These are phyloP conservation scores for Poecile atricapillus DNA, from an alignment of 2,113 vertebrate genomes.

Conservation along the genomic window DNA sequence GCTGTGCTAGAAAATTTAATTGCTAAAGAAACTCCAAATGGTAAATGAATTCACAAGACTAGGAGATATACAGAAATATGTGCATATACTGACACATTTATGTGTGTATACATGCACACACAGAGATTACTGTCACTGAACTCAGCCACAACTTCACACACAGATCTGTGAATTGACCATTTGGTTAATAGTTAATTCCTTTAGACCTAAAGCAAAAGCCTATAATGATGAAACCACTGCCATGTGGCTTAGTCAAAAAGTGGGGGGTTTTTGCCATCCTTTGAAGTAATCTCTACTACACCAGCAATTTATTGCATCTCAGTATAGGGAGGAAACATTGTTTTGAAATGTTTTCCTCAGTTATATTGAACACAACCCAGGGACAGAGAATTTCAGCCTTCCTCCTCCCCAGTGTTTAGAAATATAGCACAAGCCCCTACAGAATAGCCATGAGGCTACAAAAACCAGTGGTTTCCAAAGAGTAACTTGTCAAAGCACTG, in stretches of 20 bases:
- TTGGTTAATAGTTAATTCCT: neutral
- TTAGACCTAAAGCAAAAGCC: neutral
- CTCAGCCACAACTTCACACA: neutral
- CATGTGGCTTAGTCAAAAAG: neutral
- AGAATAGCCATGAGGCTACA: neutral
- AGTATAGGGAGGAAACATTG: neutral
- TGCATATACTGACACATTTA: neutral
- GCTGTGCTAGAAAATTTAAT: neutral
- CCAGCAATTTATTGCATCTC: neutral
- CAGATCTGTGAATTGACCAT: neutral
- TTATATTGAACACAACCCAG: neutral
- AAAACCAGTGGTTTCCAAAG: neutral
- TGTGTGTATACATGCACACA: neutral
- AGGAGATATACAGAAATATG: neutral
- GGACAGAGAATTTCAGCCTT: neutral
- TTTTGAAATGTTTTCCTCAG: neutral
- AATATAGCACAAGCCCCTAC: neutral
- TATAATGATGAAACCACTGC: neutral
- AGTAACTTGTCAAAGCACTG: neutral
- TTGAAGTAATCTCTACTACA: neutral
- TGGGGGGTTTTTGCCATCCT: fast-evolving
- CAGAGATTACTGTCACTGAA: neutral
- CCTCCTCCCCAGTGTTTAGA: neutral
- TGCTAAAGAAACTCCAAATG: neutral
- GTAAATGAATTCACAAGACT: neutral